Conservation (phyloP, 2,113 vertebrate genomes). For the Ammodramus savannarum region DNA sequence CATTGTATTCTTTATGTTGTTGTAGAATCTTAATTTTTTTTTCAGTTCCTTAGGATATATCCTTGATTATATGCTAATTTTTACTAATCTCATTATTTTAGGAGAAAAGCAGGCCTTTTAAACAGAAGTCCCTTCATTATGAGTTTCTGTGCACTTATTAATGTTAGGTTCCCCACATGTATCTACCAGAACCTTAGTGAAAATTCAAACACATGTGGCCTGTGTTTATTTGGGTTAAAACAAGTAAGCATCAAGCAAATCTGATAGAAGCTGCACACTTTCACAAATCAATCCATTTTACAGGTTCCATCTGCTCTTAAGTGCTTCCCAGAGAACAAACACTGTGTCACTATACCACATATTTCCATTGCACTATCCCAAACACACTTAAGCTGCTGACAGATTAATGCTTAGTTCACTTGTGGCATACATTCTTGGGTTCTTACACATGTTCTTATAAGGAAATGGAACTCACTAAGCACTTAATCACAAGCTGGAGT, state of each 20-base stretch:
- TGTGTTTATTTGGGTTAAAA: conserved; percentile 39
- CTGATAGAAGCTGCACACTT: neutral
- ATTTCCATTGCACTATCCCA: conserved; percentile 51
- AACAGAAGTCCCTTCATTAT: neutral
- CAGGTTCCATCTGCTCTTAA: conserved; percentile 56
- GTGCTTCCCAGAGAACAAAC: conserved; percentile 57
- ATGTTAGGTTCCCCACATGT: neutral
- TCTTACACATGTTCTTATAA: conserved; percentile 69
- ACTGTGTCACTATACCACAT: conserved; percentile 11
- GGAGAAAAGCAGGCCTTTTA: neutral
- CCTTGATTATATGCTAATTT: neutral
- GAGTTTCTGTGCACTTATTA: neutral
- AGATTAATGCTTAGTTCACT: conserved; percentile 66
- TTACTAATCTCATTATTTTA: neutral
- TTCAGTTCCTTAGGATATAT: neutral
- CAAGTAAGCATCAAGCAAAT: conserved; percentile 6
- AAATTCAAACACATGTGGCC: neutral
- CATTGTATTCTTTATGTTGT: neutral
- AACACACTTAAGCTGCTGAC: conserved; percentile 69
- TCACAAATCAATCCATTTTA: conserved; percentile 28
- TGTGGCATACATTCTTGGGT: conserved; percentile 53
- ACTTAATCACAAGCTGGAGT: conserved; percentile 31
- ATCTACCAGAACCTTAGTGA: neutral
- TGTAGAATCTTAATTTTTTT: neutral
- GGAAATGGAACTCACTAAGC: conserved; percentile 59